Conservation (phyloP, 1,140 invertebrate species). For the Drosophila auraria region DNA sequence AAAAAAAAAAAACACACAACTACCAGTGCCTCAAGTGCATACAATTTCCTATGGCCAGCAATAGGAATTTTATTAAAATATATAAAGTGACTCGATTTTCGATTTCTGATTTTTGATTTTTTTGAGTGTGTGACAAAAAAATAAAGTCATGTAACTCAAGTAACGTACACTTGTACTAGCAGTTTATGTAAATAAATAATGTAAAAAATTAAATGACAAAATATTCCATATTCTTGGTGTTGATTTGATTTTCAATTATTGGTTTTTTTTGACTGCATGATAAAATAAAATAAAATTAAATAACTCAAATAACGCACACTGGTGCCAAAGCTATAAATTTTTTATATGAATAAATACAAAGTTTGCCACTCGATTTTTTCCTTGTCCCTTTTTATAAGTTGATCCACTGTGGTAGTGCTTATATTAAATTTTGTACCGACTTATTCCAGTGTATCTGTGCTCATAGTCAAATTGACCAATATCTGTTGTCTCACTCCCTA, state of each 20-base stretch:
- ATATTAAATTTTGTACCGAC: slow-evolving; percentile 16
- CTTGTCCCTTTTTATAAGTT: slow-evolving; percentile 2
- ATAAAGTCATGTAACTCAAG: not conserved
- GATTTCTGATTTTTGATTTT: too few relatives aligned
- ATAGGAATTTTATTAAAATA: slow-evolving; percentile 5
- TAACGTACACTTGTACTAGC: slow-evolving; percentile 1
- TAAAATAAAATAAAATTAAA: too few relatives aligned
- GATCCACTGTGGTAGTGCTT: slow-evolving; percentile 6
- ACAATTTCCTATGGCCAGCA: slow-evolving; percentile 8
- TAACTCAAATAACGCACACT: too few relatives aligned
- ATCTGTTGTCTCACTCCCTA: not conserved
- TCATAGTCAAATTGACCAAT: slow-evolving; percentile 18
- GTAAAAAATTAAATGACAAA: not conserved
- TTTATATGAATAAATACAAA: too few relatives aligned
- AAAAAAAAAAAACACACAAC: not conserved
- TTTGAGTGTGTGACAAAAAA: not conserved
- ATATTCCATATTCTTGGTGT: not conserved
- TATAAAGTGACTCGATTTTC: not conserved
- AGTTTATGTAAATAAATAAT: slow-evolving; percentile 2
- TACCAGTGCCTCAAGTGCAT: not conserved
- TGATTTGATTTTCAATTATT: not conserved
- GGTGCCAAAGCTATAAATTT: too few relatives aligned
- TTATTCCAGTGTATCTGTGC: slow-evolving; percentile 14
- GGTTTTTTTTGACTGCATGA: too few relatives aligned
- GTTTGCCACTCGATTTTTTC: not conserved